Evolutionary conservation across 2,797 vertebrate species (phyloP).

Genomic region (Rhincodon typus): DNA sequence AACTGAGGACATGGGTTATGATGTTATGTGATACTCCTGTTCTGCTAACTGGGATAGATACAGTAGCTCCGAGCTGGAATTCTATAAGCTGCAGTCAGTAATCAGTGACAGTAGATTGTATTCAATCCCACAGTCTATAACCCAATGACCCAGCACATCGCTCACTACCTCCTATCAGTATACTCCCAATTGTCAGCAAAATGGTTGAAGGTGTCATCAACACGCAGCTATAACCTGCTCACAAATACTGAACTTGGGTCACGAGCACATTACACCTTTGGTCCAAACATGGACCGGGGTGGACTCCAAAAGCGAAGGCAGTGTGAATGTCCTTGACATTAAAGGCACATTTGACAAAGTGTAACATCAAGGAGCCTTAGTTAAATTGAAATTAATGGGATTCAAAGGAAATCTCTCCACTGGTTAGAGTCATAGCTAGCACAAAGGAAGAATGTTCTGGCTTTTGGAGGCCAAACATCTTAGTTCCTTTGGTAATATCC

Average conservation of each 20-base stretch:
- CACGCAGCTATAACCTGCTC: neutral
- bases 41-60: neutral
- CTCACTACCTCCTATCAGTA: neutral
- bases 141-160: neutral
- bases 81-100: neutral
- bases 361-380: neutral
- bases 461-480: neutral
- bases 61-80: neutral
- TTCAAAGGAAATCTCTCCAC: neutral
- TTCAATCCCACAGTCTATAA: neutral
- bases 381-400: neutral
- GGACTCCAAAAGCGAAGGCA: neutral
- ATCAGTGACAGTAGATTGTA: neutral
- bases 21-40: neutral
- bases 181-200: neutral
- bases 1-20: neutral
- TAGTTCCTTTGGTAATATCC: neutral
- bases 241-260: neutral
- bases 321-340: neutral
- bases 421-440: neutral
- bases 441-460: neutral
- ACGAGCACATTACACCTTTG: neutral
- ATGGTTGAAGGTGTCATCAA: neutral
- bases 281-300: neutral
- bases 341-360: neutral